Evolutionary conservation across 2,113 vertebrate species (phyloP), one percentile per base, ranked within the genome.

Genomic region (Cebidichthys violaceus): DNA sequence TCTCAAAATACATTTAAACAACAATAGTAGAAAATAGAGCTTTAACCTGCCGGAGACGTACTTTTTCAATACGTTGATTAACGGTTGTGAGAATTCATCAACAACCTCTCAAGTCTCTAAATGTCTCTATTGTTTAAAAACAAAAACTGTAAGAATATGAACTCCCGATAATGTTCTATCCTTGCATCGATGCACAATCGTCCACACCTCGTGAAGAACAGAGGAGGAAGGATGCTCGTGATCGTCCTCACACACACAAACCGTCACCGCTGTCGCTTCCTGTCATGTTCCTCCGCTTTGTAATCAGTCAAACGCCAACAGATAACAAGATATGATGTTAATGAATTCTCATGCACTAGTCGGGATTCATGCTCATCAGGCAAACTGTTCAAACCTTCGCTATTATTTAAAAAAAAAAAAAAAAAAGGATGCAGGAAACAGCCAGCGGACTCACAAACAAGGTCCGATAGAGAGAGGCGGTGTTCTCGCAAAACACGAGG

Each of bases 401-500:
- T 39, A 2, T 17, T 39, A 2, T 17, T 45, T 4, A 24, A 60
- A 66, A 71, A 45, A 27, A 69, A 69, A 50, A 15, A 41, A 11
- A 7, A 2, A 77, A 77, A 65, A 91, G 87, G 92, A 94, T 91
- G 93, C 84, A 94, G 89, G 88, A 92, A 85, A 88, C 84, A 80
- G 94, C 91, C 91, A 87, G 86, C 92, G 81, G 91, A 98, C 97
- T 98, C 98, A 99, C 98, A 97, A 98, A 98, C 89, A 98, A 95
- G 86, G 96, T 95, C 95, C 97, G 96, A 97, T 95, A 98, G 94
- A 98, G 95, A 87, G 97, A 97, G 92, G 97, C 92, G 70, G 97
- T 98, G 94, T 99, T 97, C 92, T 99, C 98, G 94, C 97, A 98
- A 93, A 99, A 98, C 94, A 99, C 98, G 79, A 99, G 96, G 94